phyloP scores from a whole-genome alignment of 2,797 vertebrate species.

The Manis pentadactyla region DNA sequence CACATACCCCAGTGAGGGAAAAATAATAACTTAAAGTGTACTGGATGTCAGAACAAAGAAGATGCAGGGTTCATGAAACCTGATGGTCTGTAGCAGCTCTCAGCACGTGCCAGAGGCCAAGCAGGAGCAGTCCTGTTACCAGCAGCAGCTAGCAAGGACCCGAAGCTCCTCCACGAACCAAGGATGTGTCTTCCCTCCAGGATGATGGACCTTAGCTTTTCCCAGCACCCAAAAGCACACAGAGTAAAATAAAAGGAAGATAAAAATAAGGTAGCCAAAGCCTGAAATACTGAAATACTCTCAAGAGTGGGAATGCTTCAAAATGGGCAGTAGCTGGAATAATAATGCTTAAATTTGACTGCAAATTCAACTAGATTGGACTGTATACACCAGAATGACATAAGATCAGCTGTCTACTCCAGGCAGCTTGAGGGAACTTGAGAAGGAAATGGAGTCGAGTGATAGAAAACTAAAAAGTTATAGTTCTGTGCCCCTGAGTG shows the following conservation, averaged over 20 bases:
- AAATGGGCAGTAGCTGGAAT: conserved; percentile 24
- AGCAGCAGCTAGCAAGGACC: neutral
- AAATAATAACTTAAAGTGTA: neutral
- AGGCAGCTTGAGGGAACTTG: conserved; percentile 22
- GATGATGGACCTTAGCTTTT: neutral
- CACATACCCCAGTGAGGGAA: neutral
- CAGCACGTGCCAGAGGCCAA: neutral
- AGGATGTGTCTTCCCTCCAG: accelerated
- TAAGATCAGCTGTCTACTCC: neutral
- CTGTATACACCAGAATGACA: neutral
- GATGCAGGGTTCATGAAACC: neutral
- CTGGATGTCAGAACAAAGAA: neutral
- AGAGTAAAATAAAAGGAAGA: neutral
- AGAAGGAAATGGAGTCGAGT: conserved; percentile 56
- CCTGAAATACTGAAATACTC: neutral
- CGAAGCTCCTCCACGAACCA: neutral
- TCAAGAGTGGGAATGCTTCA: neutral
- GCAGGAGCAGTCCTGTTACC: neutral
- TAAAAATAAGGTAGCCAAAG: neutral
- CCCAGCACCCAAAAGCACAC: neutral
- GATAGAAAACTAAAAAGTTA: conserved; percentile 45
- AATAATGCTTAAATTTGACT: neutral
- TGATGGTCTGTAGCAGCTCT: neutral
- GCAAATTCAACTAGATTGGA: neutral
- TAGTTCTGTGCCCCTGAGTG: conserved; percentile 54